A percentile compares a stretch with the other conserved stretches of the same genome.
Evolutionary conservation across 2,888 invertebrate species (phyloP).

Genomic region (Rhorus exstirpatorius): DNA sequence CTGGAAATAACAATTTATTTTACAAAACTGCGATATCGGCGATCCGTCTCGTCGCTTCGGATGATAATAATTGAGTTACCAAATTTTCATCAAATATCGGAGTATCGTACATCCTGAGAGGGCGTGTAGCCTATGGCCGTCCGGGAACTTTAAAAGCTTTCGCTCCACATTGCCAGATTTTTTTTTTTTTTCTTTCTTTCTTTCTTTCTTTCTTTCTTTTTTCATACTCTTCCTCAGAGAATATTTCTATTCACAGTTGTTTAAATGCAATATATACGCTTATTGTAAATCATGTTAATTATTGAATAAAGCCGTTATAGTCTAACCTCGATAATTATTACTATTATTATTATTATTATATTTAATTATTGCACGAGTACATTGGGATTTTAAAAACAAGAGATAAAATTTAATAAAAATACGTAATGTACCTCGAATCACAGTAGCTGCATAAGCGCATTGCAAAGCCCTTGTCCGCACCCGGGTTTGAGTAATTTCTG

Average conservation of each 20-base stretch:
- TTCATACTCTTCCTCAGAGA: slow-evolving; percentile 61
- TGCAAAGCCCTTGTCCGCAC: too few relatives aligned
- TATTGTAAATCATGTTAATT: slow-evolving; percentile 76
- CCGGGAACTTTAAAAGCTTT: slow-evolving; percentile 59
- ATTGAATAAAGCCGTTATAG: slow-evolving; percentile 75
- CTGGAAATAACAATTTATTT: slow-evolving; percentile 40
- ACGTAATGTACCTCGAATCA: too few relatives aligned
- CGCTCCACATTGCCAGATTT: slow-evolving; percentile 65
- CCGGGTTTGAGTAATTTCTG: too few relatives aligned
- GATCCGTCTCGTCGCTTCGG: slow-evolving; percentile 16
- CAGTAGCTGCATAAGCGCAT: too few relatives aligned
- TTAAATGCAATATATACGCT: slow-evolving; percentile 70
- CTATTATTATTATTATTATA: neutral
- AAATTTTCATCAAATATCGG: slow-evolving; percentile 24
- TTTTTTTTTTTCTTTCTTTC: slow-evolving; percentile 21
- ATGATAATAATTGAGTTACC: slow-evolving; percentile 15
- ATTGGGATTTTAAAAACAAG: neutral
- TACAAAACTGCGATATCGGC: slow-evolving; percentile 24
- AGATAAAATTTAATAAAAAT: neutral
- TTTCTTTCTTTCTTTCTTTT: too few relatives aligned
- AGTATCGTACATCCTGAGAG: slow-evolving; percentile 48
- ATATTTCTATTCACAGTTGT: slow-evolving; percentile 72
- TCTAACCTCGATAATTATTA: slow-evolving; percentile 49
- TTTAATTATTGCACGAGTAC: neutral
- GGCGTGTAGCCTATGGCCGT: slow-evolving; percentile 48